Conservation (phyloP, 2,113 vertebrate genomes). For the Dasyurus viverrinus region DNA sequence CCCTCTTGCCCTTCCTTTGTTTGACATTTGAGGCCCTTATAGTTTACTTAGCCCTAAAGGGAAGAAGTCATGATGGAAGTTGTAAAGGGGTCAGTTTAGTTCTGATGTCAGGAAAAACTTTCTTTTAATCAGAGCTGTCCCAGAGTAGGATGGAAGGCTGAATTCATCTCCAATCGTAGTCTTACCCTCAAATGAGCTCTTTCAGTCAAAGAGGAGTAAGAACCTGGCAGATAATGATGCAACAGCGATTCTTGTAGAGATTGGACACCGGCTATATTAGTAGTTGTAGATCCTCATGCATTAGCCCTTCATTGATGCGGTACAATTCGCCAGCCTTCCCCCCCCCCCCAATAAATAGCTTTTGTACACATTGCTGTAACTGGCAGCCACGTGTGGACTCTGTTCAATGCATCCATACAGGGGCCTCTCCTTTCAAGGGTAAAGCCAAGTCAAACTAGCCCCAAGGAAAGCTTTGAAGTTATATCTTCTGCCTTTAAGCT, state of each 20-base stretch:
- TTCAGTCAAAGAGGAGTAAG: background rate
- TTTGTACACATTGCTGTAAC: background rate
- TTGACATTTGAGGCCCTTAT: background rate
- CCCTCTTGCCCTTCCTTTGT: background rate
- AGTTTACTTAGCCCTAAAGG: background rate
- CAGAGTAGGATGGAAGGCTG: background rate
- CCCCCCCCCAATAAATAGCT: background rate
- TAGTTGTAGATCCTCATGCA: no score
- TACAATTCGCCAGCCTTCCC: background rate
- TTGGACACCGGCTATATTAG: background rate
- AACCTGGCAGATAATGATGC: background rate
- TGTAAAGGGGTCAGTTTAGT: background rate
- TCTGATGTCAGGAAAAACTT: background rate
- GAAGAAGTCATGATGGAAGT: background rate
- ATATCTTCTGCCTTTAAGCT: slow-evolving; percentile 20
- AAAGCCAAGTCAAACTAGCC: slow-evolving; percentile 31
- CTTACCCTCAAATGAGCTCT: background rate
- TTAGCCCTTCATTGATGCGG: background rate
- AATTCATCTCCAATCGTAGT: background rate
- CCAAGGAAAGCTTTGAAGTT: slow-evolving; percentile 33
- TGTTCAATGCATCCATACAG: background rate
- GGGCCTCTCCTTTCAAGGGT: slow-evolving; percentile 27
- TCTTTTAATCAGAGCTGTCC: background rate
- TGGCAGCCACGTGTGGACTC: background rate
- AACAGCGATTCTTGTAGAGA: background rate